Base-by-base conservation (phyloP, 2,797 vertebrate species). In the Tangara arthus region DNA sequence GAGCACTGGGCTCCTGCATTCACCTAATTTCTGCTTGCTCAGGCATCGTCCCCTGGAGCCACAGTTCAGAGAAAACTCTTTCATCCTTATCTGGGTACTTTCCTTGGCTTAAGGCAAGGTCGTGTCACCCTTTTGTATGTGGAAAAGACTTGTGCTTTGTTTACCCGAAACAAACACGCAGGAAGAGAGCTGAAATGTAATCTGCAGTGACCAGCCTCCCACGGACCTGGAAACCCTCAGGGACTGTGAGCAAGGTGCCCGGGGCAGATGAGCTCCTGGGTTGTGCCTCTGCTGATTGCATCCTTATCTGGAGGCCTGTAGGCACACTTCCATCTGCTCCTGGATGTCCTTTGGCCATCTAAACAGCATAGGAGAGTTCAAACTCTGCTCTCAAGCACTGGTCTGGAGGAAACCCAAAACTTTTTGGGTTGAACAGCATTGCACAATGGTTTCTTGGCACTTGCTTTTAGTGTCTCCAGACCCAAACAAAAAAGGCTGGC, bases 41-140 rank as follows among this genome's bases (percentile, higher is more conserved):
- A 44, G 65, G 71, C 60, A 18, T 77, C 0, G 0, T 89, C 49
- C 32, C 50, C 77, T 66, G 50, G 78, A 89, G 72, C 22, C 21
- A 3, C 35, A 22, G 68, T 27, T 44, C 46, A 12, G 69, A 68
- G 68, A 24, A 77, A 94, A 49, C 32, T 21, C 75, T 92, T 94
- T 95, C 47, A 76, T 87, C 79, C 82, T 93, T 91, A 82, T 89
- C 92, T 90, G 69, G 39, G 20, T 81, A 24, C 82, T 92, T 94
- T 89, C 90, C 69, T 90, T 88, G 89, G 55, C 87, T 86, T 86
- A 52, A 76, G 84, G 82, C 91, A 88, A 96, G 94, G 94, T 94
- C 91, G n/a, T 4, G 35, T 78, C 76, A 85, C 84, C 84, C 53
- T 5, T 69, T 86, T 91, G 49, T 64, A 30, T 85, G 65, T 82